Evolutionary conservation across 2,888 invertebrate species (phyloP), one percentile per base, ranked within the genome.

Genomic region (Lasioglossum vierecki): DNA sequence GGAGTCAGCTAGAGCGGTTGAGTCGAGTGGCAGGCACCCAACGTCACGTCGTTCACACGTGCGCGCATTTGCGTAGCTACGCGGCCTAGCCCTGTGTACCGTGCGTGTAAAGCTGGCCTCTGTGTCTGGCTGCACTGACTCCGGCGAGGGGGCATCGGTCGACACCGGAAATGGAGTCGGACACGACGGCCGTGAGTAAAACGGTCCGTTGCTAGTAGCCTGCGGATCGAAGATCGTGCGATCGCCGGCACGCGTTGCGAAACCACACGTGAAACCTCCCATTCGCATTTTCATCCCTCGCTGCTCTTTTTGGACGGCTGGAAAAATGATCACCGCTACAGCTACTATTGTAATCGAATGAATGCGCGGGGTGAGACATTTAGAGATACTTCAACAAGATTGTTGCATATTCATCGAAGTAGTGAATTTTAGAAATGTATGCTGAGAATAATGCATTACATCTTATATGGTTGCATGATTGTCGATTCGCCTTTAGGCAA

Each of bases 1-100:
- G 88, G 91, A 91, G 91, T 92, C 91, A 91, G 91, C 90, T 90
- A 93, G 91, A 91, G 91, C 91, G 91, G 91, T 91, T 89, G 90
- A 92, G 90, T 88, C 91, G 93, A 92, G 93, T 92, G 92, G 93
- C 90, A 91, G 83, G 75, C 89, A 92, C 89, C 89, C 90, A 87
- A 86, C 90, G 88, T 90, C 91, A 88, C 90, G 89, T 91, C 89
- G 89, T 88, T 89, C 90, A 87, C 90, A 85, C 82, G 76, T 83
- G 82, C 79, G 77, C 83, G 71, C 76, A 71, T 88, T 77, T 86
- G 80, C 84, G 83, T 84, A 78, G 70, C 80, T 80, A 78, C 35
- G 79, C 66, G 22, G 66, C 63, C 39, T 15, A 44, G 35, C 26
- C 9, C 39, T 80, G 71, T 79, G 72, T 73, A 13, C 57, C 57